These are phyloP conservation scores for Chaetodon auriga DNA, from an alignment of 2,113 vertebrate genomes.

Conservation along the genomic window DNA sequence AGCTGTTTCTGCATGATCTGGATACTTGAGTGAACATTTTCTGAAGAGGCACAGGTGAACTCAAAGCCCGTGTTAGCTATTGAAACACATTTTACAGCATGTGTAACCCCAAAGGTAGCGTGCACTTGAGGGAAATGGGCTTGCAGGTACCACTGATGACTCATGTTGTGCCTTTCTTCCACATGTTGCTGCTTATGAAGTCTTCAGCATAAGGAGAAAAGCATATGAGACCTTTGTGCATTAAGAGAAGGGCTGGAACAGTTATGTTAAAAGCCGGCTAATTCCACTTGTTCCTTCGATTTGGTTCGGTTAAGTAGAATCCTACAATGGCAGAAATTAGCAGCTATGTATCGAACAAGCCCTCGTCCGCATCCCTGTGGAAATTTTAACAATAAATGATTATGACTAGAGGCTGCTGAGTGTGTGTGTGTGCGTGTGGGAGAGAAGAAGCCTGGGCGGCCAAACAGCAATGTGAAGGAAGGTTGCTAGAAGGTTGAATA, in stretches of 20 bases:
- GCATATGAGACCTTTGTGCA: background rate
- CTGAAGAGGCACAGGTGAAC: background rate
- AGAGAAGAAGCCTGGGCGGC: conserved; percentile 47
- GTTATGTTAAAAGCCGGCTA: background rate
- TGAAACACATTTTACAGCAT: background rate
- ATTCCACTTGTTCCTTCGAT: background rate
- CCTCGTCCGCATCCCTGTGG: conserved; percentile 46
- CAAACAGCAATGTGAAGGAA: conserved; percentile 60
- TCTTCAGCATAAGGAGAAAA: background rate
- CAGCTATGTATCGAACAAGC: conserved; percentile 28
- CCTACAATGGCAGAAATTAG: background rate
- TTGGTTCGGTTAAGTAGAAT: background rate
- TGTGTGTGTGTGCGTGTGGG: conserved; percentile 52
- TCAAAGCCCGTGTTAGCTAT: background rate
- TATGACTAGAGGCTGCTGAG: conserved; percentile 50
- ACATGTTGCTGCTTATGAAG: conserved; percentile 4
- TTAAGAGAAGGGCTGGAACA: background rate
- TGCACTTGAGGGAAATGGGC: background rate
- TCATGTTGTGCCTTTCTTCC: background rate
- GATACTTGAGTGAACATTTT: background rate
- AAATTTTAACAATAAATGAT: conserved; percentile 59
- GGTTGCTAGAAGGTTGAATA: conserved; percentile 73
- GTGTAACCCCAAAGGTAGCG: too few relatives aligned
- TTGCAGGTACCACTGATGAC: too few relatives aligned
- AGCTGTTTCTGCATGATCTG: conserved; percentile 17